phyloP scores from a whole-genome alignment of 2,113 vertebrate genomes.

The Epinephelus lanceolatus region DNA sequence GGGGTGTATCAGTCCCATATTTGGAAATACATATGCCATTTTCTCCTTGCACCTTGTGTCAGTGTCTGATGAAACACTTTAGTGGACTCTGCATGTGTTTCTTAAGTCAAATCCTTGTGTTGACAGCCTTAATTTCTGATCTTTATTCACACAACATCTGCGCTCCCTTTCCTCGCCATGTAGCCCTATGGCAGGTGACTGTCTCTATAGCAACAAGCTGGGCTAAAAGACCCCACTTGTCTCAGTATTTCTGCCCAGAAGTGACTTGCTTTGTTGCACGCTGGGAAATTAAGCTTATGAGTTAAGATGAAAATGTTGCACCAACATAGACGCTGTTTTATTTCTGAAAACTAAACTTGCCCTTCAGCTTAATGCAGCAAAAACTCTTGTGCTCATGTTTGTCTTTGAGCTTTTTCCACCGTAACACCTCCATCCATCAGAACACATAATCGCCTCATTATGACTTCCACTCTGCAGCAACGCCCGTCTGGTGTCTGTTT shows the following conservation, averaged over 20 bases:
- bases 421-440: conserved; percentile 4
- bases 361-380: background rate
- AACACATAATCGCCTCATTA: background rate
- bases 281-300: background rate
- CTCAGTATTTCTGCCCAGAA: background rate
- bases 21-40: background rate
- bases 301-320: background rate
- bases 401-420: background rate
- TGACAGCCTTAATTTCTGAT: background rate
- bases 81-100: background rate
- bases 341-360: background rate
- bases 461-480: conserved; percentile 2
- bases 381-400: background rate
- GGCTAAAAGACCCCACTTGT: background rate
- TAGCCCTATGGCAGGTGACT: background rate
- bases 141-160: background rate
- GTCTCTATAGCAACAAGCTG: conserved; percentile 28
- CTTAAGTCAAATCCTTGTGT: background rate
- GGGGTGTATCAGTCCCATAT: too few relatives aligned
- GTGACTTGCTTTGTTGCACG: background rate
- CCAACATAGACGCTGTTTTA: background rate
- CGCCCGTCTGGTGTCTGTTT: conserved; percentile 1
- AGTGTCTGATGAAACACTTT: background rate
- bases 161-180: background rate
- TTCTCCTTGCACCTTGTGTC: background rate